Percentiles rank a stretch among this genome's conserved stretches.
Conservation (phyloP, 2,797 vertebrate genomes). For the Scarus forsteni region DNA sequence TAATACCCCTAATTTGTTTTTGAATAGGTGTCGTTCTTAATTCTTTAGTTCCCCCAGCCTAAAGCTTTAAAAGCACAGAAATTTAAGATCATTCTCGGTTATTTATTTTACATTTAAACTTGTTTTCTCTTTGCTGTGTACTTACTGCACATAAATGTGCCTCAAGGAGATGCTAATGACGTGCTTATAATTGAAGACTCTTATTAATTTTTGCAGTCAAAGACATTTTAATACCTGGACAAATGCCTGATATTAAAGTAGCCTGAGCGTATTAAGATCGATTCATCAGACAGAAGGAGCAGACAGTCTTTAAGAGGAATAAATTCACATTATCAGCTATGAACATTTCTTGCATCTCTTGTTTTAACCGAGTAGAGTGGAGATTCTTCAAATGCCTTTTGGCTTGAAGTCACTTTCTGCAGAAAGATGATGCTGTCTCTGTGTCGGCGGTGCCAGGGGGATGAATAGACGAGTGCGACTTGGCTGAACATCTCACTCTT, state of each 20-base stretch:
- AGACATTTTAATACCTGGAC: constrained; percentile 1
- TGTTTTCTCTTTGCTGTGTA: background rate
- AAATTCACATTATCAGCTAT: constrained; percentile 1
- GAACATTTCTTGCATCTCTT: background rate
- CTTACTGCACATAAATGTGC: constrained; percentile 19
- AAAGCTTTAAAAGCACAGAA: too few relatives aligned
- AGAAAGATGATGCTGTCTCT: constrained; percentile 24
- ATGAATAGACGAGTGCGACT: constrained; percentile 60
- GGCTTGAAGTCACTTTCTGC: constrained; percentile 33
- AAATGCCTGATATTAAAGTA: constrained; percentile 20
- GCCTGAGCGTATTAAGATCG: constrained; percentile 16
- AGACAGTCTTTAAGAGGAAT: background rate
- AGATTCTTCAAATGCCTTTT: constrained; percentile 24
- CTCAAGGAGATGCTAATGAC: constrained; percentile 29
- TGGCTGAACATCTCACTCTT: constrained; percentile 63
- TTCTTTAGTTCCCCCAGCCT: too few relatives aligned
- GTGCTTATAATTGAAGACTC: constrained; percentile 35
- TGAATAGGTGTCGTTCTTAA: too few relatives aligned
- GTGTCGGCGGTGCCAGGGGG: constrained; percentile 40
- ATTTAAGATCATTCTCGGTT: too few relatives aligned
- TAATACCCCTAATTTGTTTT: too few relatives aligned
- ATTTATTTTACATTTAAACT: too few relatives aligned
- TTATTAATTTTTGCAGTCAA: constrained; percentile 21
- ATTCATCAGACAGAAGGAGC: constrained; percentile 12
- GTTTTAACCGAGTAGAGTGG: constrained; percentile 3